Conservation (phyloP, 2,888 invertebrate species). For the Heliconius hortense region DNA sequence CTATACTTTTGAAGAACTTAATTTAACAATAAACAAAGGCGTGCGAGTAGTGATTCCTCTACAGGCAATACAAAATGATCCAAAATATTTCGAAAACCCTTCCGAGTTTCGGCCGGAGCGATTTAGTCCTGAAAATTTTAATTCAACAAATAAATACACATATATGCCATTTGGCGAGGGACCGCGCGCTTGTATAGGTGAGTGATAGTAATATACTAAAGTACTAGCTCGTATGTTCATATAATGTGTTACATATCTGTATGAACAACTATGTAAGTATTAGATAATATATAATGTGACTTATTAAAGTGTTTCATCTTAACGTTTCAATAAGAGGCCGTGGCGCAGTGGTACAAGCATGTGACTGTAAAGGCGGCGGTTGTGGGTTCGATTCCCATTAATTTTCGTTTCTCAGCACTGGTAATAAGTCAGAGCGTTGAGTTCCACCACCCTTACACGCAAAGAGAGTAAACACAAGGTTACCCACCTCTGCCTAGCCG, state of each 20-base stretch:
- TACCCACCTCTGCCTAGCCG: no score
- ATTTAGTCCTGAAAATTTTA: constrained; percentile 53
- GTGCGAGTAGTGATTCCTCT: constrained; percentile 53
- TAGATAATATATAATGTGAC: background rate
- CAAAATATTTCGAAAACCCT: constrained; percentile 58
- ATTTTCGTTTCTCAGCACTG: background rate
- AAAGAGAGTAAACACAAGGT: no score
- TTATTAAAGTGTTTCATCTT: background rate
- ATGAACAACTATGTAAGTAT: no score
- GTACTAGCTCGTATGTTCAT: no score
- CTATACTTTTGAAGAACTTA: constrained; percentile 57
- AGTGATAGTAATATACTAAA: constrained; percentile 28
- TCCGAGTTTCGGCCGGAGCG: constrained; percentile 59
- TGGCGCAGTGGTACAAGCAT: no score
- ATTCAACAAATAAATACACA: constrained; percentile 51
- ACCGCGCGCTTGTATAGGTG: constrained; percentile 66
- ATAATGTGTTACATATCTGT: background rate
- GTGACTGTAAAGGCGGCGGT: background rate
- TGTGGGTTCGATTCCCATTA: no score
- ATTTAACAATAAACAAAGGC: constrained; percentile 55
- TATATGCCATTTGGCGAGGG: constrained; percentile 68
- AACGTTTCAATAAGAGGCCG: no score
- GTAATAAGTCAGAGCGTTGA: background rate
- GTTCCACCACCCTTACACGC: background rate
- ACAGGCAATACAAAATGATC: constrained; percentile 60